Conservation (phyloP, 2,888 invertebrate genomes). For the Andrena hattorfiana region DNA sequence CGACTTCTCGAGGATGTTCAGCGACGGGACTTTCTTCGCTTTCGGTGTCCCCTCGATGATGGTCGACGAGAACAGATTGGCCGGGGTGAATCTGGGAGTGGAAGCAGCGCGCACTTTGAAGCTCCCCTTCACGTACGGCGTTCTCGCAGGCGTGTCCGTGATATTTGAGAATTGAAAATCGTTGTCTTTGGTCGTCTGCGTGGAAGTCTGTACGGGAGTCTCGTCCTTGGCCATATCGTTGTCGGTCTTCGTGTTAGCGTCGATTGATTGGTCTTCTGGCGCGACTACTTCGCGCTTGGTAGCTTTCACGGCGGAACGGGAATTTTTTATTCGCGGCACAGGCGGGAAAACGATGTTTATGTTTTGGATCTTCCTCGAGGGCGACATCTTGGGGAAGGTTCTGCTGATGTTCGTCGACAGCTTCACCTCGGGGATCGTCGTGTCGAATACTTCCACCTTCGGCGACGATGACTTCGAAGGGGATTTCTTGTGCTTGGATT, state of each 20-base stretch:
- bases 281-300: background rate
- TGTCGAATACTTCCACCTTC: slow-evolving; percentile 27
- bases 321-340: background rate
- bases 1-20: slow-evolving; percentile 6
- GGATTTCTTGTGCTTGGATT: background rate
- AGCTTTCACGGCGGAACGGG: rapidly evolving
- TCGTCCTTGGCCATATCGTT: background rate
- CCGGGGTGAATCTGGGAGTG: slow-evolving; percentile 24
- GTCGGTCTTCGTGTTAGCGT: background rate
- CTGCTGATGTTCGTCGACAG: slow-evolving; percentile 51
- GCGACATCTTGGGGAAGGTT: slow-evolving; percentile 76
- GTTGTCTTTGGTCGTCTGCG: background rate
- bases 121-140: background rate
- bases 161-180: background rate
- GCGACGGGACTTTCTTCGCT: background rate
- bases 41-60: slow-evolving; percentile 20
- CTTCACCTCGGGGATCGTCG: slow-evolving; percentile 16
- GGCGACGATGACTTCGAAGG: background rate
- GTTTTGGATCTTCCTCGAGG: slow-evolving; percentile 75
- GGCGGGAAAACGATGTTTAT: slow-evolving; percentile 73
- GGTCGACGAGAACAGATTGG: slow-evolving; percentile 23
- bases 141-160: background rate
- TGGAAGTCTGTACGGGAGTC: background rate
- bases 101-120: slow-evolving; percentile 42
- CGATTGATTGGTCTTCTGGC: background rate